phyloP scores from a whole-genome alignment of 2,113 vertebrate species.

The Pao palembangensis region DNA sequence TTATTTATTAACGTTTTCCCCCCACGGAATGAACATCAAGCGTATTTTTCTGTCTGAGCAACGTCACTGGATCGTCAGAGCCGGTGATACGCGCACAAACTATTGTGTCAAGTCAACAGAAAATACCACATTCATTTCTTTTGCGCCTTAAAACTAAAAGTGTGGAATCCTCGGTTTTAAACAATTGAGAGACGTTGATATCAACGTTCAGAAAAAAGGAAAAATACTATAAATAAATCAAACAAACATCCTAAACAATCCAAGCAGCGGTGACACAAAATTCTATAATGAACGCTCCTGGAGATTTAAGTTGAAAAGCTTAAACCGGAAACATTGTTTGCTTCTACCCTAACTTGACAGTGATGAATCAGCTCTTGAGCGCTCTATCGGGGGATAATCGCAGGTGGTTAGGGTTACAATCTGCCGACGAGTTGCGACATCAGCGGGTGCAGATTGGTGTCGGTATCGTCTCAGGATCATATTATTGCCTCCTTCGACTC shows the following conservation, averaged over 20 bases:
- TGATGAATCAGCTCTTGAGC: slow-evolving; percentile 18
- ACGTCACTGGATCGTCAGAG: slow-evolving; percentile 47
- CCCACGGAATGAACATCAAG: neutral
- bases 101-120: slow-evolving; percentile 7
- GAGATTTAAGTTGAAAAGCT: slow-evolving; percentile 24
- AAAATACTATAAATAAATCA: neutral
- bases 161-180: too few relatives aligned
- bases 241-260: neutral
- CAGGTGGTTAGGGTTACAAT: slow-evolving; percentile 57
- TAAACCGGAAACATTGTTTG: neutral
- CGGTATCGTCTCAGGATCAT: neutral
- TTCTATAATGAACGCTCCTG: accelerated
- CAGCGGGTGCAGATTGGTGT: slow-evolving; percentile 12
- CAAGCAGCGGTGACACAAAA: accelerated
- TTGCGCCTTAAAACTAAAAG: slow-evolving; percentile 25
- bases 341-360: neutral
- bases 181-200: too few relatives aligned
- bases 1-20: too few relatives aligned
- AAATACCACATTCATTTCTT: accelerated
- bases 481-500: neutral
- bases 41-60: neutral
- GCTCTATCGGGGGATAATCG: slow-evolving; percentile 50
- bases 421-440: slow-evolving; percentile 9
- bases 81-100: neutral
- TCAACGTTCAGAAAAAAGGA: too few relatives aligned